phyloP scores from a whole-genome alignment of 2,113 vertebrate genomes.

The Piaya cayana region DNA sequence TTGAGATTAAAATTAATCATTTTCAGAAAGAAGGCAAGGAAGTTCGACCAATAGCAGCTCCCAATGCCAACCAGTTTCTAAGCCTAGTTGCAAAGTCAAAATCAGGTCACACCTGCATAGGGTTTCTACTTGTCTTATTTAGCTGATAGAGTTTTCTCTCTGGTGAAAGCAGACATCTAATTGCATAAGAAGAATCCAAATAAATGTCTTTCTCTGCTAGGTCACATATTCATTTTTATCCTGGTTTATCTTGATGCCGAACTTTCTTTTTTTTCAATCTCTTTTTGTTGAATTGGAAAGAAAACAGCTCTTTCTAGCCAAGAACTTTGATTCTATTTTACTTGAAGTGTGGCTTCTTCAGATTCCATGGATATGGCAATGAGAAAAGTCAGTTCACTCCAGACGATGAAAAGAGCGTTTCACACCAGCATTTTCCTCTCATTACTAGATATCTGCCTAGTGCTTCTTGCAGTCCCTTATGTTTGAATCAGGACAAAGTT shows the following conservation, averaged over 20 bases:
- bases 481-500: neutral
- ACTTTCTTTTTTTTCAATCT: neutral
- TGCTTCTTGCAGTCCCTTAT: neutral
- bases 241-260: neutral
- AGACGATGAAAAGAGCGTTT: neutral
- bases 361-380: neutral
- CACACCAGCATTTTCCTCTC: neutral
- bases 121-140: neutral
- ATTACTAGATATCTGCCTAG: neutral
- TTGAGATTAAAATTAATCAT: neutral
- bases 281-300: neutral
- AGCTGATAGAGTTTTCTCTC: neutral
- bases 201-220: neutral
- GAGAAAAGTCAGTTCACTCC: neutral
- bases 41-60: neutral
- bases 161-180: neutral
- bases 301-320: neutral
- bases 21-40: neutral
- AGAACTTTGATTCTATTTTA: neutral
- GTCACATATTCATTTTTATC: neutral
- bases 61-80: neutral
- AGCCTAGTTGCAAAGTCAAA: neutral
- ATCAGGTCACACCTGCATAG: neutral
- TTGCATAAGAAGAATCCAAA: neutral
- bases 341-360: neutral